A percentile compares a stretch with the other conserved stretches of the same genome.
phyloP scores from a whole-genome alignment of 2,113 vertebrate species.

The Pachycephala philippinensis region DNA sequence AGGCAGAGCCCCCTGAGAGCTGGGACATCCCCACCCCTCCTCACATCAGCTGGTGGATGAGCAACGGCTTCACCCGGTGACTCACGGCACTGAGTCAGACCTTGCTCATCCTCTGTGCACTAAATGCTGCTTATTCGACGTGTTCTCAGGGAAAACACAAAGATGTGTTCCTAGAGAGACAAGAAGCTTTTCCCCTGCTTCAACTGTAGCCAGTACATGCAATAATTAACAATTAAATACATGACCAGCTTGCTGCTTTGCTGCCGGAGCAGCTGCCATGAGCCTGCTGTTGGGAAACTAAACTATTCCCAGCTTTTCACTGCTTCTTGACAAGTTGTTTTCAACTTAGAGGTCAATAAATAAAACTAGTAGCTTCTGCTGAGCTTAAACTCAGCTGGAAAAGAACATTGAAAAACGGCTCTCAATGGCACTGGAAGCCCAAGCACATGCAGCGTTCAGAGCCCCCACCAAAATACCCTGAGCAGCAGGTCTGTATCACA shows the following conservation, averaged over 20 bases:
- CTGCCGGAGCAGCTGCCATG: background rate
- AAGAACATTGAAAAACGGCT: background rate
- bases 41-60: background rate
- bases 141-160: accelerated
- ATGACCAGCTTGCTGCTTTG: background rate
- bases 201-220: accelerated
- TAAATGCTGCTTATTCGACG: accelerated
- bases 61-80: background rate
- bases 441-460: background rate
- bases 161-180: background rate
- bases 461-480: too few relatives aligned
- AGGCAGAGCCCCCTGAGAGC: background rate
- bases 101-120: background rate
- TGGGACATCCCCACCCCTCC: background rate
- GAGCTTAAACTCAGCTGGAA: background rate
- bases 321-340: background rate
- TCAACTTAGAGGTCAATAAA: background rate
- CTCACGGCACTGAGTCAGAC: conserved; percentile 14
- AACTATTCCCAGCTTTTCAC: background rate
- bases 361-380: background rate
- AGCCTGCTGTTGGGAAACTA: background rate
- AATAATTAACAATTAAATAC: background rate
- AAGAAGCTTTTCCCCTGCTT: background rate
- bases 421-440: background rate
- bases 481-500: background rate